Evolutionary conservation across 2,888 invertebrate species (phyloP).

Genomic region (Campoplex nolae): DNA sequence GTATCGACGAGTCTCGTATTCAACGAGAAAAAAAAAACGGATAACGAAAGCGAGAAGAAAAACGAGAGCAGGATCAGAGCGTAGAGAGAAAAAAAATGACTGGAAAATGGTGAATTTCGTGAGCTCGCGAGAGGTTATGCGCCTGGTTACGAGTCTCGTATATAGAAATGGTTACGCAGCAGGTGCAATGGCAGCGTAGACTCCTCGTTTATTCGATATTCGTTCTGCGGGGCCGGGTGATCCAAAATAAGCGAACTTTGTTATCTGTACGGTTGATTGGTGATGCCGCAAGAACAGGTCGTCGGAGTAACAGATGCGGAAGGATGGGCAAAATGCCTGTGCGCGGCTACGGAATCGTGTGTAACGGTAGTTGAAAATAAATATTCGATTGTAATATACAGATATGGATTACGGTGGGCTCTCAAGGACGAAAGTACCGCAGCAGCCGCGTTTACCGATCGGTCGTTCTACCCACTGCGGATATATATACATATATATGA

Average conservation of each 20-base stretch:
- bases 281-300: slow-evolving; percentile 23
- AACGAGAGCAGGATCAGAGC: no score
- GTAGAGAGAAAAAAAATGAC: no score
- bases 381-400: slow-evolving; percentile 28
- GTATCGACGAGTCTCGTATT: no score
- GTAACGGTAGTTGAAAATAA: slow-evolving; percentile 27
- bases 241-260: slow-evolving; percentile 17
- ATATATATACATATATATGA: neutral
- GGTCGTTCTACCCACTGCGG: slow-evolving; percentile 44
- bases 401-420: slow-evolving; percentile 13
- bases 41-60: no score
- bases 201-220: neutral
- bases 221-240: neutral
- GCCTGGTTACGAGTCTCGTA: no score
- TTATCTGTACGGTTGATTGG: slow-evolving; percentile 26
- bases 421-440: slow-evolving; percentile 68
- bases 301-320: slow-evolving; percentile 9
- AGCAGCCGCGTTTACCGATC: slow-evolving; percentile 62
- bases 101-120: no score
- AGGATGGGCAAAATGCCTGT: neutral
- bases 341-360: slow-evolving; percentile 28
- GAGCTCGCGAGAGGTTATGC: no score
- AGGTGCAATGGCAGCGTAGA: neutral
- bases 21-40: no score
- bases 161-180: neutral